These are phyloP conservation scores for Ammodytes marinus DNA, from an alignment of 2,113 vertebrate genomes.

Conservation along the genomic window DNA sequence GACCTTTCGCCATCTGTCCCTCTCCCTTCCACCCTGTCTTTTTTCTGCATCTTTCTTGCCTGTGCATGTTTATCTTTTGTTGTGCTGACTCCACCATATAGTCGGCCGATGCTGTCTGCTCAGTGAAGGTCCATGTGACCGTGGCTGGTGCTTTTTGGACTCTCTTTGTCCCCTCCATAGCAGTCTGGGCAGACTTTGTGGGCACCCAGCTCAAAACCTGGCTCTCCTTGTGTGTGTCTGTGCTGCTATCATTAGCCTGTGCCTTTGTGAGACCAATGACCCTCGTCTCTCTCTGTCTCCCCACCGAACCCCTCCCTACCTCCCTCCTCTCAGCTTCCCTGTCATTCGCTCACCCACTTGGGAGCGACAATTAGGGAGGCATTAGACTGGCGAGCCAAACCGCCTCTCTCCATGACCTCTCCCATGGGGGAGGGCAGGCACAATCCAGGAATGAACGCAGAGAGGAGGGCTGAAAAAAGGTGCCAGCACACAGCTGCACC, in stretches of 20 bases:
- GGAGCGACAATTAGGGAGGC: slow-evolving; percentile 77
- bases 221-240: slow-evolving; percentile 43
- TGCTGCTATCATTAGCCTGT: slow-evolving; percentile 67
- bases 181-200: not conserved
- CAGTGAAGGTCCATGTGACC: slow-evolving; percentile 39
- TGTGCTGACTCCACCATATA: slow-evolving; percentile 26
- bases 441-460: slow-evolving; percentile 11
- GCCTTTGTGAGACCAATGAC: slow-evolving; percentile 49
- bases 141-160: slow-evolving; percentile 27
- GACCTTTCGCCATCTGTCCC: slow-evolving; percentile 55
- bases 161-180: slow-evolving; percentile 32
- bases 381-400: slow-evolving; percentile 65
- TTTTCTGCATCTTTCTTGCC: not conserved
- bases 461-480: slow-evolving; percentile 37
- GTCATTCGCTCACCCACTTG: slow-evolving; percentile 61
- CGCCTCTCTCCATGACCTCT: slow-evolving; percentile 62
- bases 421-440: slow-evolving; percentile 30
- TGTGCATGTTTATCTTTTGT: slow-evolving; percentile 27
- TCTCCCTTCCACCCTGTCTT: not conserved
- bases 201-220: slow-evolving; percentile 26
- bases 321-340: slow-evolving; percentile 36
- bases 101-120: not conserved
- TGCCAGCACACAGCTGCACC: slow-evolving; percentile 17
- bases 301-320: no score
- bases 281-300: not conserved